Conservation (phyloP, 1,140 invertebrate species). For the Scaptomyza hsui region DNA sequence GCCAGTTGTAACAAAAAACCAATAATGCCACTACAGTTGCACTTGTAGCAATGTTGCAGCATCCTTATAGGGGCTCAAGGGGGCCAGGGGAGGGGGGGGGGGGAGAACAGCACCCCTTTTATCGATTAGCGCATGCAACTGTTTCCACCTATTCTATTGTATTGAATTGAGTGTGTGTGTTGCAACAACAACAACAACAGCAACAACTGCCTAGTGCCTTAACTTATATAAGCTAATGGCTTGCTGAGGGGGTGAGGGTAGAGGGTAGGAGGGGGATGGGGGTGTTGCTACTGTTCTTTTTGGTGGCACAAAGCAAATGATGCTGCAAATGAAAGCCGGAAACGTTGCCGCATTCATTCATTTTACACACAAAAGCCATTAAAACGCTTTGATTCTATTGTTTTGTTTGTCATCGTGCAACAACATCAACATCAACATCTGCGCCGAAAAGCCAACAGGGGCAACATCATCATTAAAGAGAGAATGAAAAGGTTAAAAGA, state of each 20-base stretch:
- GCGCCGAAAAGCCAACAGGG: conserved; percentile 20
- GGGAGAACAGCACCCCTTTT: conserved; percentile 15
- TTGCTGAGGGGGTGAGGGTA: background rate
- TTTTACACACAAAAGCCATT: conserved; percentile 82
- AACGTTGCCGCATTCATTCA: conserved; percentile 76
- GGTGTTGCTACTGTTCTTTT: conserved; percentile 7
- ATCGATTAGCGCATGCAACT: conserved; percentile 73
- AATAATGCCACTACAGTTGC: conserved; percentile 46
- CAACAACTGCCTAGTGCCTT: background rate
- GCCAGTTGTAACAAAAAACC: conserved; percentile 47
- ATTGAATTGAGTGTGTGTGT: background rate
- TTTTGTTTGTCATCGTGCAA: conserved; percentile 74
- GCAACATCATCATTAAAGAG: conserved; percentile 23
- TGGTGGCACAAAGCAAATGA: conserved; percentile 67
- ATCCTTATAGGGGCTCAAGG: conserved; percentile 15
- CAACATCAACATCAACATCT: conserved; percentile 57
- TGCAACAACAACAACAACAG: background rate
- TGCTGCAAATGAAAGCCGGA: conserved; percentile 80
- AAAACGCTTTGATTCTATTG: conserved; percentile 80
- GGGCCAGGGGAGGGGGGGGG: background rate
- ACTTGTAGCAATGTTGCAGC: conserved; percentile 44
- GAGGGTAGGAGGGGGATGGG: background rate
- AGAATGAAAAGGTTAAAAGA: background rate
- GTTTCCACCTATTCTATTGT: conserved; percentile 38
- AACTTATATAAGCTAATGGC: conserved; percentile 35